Evolutionary conservation across 23 tunicate genomes (phyloP).

Genomic region (Trididemnum clinides): DNA sequence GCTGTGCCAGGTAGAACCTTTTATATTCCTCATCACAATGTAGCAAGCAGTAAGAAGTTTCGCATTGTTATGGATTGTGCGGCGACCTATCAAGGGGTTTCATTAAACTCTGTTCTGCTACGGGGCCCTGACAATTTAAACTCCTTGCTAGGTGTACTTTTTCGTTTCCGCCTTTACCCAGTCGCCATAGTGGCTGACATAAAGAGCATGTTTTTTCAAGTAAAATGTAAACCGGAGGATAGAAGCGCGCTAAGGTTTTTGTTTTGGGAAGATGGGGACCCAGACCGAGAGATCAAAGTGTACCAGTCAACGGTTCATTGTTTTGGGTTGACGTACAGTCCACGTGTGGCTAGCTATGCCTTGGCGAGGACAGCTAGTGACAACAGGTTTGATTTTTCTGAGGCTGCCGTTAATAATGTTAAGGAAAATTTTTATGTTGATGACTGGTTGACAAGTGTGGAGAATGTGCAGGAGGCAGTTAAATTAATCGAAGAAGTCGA

Average conservation of each 20-base stretch:
- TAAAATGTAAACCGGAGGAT: neutral
- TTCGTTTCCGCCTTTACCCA: neutral
- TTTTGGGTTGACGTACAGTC: conserved; percentile 1
- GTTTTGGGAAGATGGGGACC: conserved; percentile 6
- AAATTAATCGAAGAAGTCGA: neutral
- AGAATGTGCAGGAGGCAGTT: neutral
- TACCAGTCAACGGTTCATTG: conserved; percentile 3
- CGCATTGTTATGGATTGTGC: neutral
- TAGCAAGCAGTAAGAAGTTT: neutral
- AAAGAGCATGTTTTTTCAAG: neutral
- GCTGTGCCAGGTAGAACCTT: neutral
- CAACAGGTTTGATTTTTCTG: neutral
- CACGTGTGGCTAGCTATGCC: neutral
- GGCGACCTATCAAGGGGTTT: neutral
- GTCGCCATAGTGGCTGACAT: neutral
- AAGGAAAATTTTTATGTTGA: neutral
- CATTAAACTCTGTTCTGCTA: neutral
- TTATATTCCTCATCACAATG: neutral
- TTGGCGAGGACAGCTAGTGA: neutral
- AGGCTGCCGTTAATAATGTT: neutral
- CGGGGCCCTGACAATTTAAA: neutral
- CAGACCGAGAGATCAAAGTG: neutral
- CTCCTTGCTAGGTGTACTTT: neutral
- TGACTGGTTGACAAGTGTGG: neutral
- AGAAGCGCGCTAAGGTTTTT: neutral